phyloP scores from a whole-genome alignment of 2,797 vertebrate species.

The Lepilemur ruficaudatus region DNA sequence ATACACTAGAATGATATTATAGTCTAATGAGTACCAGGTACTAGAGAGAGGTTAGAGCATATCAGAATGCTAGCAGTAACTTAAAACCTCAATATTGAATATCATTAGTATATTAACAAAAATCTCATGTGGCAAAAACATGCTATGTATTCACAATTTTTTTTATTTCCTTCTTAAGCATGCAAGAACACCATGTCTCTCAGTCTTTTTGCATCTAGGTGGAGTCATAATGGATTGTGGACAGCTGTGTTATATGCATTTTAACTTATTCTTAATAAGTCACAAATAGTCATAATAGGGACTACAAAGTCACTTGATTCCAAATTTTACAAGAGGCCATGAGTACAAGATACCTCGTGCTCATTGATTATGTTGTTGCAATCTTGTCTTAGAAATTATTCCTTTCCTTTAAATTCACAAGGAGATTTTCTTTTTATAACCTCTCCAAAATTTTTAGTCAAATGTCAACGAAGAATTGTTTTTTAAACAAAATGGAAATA shows the following conservation, averaged over 20 bases:
- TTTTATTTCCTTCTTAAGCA: not conserved
- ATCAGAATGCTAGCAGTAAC: not conserved
- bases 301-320: not conserved
- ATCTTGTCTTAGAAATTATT: no score
- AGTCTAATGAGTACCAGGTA: not conserved
- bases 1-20: not conserved
- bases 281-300: not conserved
- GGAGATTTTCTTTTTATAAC: not conserved
- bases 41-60: not conserved
- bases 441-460: not conserved
- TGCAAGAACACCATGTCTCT: not conserved
- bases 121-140: not conserved
- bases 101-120: not conserved
- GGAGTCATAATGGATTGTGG: not conserved
- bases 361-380: no score
- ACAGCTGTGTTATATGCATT: not conserved
- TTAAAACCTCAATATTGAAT: conserved; percentile 4
- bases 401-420: not conserved
- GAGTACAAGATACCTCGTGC: no score
- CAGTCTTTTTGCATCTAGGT: not conserved
- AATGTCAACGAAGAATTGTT: not conserved
- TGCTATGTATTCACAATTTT: not conserved
- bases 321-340: not conserved
- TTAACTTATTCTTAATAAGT: no score
- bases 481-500: not conserved